These are phyloP conservation scores for Seriola rivoliana DNA, from an alignment of 2,113 vertebrate species.

Conservation along the genomic window DNA sequence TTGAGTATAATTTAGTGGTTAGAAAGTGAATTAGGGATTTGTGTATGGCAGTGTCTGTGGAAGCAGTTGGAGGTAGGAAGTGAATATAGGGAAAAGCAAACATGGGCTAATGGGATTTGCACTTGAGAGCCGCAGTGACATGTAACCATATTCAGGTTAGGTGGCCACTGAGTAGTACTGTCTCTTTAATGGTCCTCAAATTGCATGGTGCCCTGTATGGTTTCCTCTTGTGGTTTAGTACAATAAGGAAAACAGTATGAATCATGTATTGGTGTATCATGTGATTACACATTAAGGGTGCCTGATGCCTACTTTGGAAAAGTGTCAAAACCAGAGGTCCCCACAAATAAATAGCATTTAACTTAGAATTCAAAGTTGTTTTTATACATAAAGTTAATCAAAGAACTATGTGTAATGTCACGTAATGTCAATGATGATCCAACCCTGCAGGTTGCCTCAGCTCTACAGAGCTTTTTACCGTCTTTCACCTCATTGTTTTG, in stretches of 20 bases:
- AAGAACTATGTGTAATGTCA: neutral
- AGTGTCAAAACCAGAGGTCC: no score
- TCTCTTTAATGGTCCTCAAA: neutral
- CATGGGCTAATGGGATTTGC: slow-evolving; percentile 21
- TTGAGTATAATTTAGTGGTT: slow-evolving; percentile 28
- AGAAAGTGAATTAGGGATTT: slow-evolving; percentile 44
- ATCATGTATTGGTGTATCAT: neutral
- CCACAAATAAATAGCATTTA: neutral
- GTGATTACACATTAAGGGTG: no score
- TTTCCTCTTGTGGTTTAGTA: neutral
- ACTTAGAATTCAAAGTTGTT: slow-evolving; percentile 10
- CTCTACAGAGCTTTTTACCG: neutral
- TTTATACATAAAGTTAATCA: neutral
- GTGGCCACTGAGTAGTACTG: neutral
- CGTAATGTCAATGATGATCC: neutral
- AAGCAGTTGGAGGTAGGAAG: slow-evolving; percentile 9
- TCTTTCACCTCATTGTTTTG: neutral
- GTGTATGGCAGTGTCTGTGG: slow-evolving; percentile 14
- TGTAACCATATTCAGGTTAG: slow-evolving; percentile 2
- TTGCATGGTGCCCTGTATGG: neutral
- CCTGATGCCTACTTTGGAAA: no score
- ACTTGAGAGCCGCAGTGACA: neutral
- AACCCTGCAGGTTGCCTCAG: neutral
- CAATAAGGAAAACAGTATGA: neutral
- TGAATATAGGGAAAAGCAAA: slow-evolving; percentile 27